These are phyloP conservation scores for Peribatodes rhomboidaria DNA, from an alignment of 2,888 invertebrate species.

Conservation along the genomic window DNA sequence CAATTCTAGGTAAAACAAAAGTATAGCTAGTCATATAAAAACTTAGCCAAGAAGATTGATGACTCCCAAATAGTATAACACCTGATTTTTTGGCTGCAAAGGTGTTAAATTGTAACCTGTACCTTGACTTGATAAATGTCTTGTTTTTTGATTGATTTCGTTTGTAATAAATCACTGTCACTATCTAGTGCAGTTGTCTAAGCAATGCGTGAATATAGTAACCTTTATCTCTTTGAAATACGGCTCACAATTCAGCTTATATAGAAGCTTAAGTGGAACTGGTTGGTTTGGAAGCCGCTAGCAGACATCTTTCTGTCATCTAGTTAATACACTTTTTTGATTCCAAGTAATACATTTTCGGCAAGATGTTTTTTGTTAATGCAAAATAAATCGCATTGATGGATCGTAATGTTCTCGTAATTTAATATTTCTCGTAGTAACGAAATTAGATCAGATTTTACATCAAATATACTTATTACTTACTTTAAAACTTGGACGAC, in stretches of 20 bases:
- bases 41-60: conserved; percentile 39
- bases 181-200: conserved; percentile 9
- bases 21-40: conserved; percentile 1
- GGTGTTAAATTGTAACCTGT: conserved; percentile 37
- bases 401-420: conserved; percentile 7
- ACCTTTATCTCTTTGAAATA: conserved; percentile 38
- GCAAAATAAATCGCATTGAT: conserved; percentile 16
- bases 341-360: conserved; percentile 9
- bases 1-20: neutral
- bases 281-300: conserved; percentile 2
- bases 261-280: neutral
- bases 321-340: conserved; percentile 11
- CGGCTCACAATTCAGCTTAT: conserved; percentile 8
- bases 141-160: conserved; percentile 49
- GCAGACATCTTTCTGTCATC: conserved; percentile 38
- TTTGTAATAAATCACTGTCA: conserved; percentile 47
- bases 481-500: neutral
- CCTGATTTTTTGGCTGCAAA: conserved; percentile 34
- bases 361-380: conserved; percentile 12
- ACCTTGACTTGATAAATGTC: conserved; percentile 42
- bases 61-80: conserved; percentile 19
- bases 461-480: too few species aligned
- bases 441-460: neutral
- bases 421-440: conserved; percentile 4
- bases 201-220: neutral